A percentile compares a stretch with the other conserved stretches of the same genome.
Evolutionary conservation across 2,113 vertebrate species (phyloP).

Genomic region (Anseranas semipalmata): DNA sequence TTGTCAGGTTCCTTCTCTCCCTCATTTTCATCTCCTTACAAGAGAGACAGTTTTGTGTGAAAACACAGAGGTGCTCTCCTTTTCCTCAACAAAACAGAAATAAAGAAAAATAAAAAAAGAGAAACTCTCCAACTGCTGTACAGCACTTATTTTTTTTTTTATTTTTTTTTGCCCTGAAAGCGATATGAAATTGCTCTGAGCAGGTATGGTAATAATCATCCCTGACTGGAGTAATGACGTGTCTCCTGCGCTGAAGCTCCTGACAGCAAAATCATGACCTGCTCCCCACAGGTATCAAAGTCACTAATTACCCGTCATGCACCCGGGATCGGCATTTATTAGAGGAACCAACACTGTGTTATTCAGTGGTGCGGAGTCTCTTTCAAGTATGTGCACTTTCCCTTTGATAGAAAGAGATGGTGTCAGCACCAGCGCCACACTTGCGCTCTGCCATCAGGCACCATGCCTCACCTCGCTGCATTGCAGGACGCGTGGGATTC

Average conservation of each 20-base stretch:
- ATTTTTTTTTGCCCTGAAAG: not conserved
- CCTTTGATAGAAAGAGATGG: conserved; percentile 14
- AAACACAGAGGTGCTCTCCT: not conserved
- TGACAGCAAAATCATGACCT: conserved; percentile 72
- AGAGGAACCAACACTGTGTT: conserved; percentile 20
- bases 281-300: conserved; percentile 71
- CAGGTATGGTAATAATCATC: conserved; percentile 50
- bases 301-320: conserved; percentile 64
- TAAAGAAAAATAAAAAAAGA: not conserved
- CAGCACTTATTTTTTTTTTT: not conserved
- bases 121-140: not conserved
- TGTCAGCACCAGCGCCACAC: not conserved
- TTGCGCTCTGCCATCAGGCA: not conserved
- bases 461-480: not conserved
- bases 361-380: not conserved
- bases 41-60: not conserved
- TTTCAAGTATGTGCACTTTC: conserved; percentile 43
- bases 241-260: conserved; percentile 39
- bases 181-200: not conserved
- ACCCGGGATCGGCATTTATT: conserved; percentile 41
- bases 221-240: conserved; percentile 52
- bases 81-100: not conserved
- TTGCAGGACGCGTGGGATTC: rapidly evolving
- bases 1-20: conserved; percentile 25
- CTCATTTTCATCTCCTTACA: conserved; percentile 10